Conservation (phyloP, 2,113 vertebrate species). For the Rhadina sibilatrix region DNA sequence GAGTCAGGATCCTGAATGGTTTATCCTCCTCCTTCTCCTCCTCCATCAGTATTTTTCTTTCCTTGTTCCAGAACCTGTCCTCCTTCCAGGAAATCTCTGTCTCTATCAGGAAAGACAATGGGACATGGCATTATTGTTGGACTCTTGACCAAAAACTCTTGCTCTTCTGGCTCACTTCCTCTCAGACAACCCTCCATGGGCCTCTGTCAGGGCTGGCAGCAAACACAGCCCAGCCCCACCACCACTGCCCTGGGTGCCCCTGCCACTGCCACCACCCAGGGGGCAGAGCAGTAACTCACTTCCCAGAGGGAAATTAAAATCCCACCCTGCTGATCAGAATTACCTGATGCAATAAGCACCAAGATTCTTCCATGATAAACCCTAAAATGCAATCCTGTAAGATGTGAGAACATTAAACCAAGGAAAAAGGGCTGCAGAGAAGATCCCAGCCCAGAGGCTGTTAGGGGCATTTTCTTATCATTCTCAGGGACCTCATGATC, state of each 20-base stretch:
- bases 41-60: background rate
- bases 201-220: background rate
- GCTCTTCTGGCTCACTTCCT: background rate
- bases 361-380: background rate
- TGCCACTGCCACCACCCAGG: accelerated
- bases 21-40: background rate
- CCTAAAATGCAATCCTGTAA: background rate
- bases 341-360: background rate
- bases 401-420: background rate
- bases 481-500: constrained; percentile 71
- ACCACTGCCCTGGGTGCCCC: background rate
- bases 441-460: background rate
- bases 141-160: background rate
- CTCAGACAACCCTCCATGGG: background rate
- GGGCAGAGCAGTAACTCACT: background rate
- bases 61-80: background rate
- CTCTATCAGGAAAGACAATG: background rate
- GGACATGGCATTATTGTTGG: background rate
- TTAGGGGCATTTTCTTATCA: constrained; percentile 54
- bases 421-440: background rate
- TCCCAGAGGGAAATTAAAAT: background rate
- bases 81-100: constrained; percentile 22
- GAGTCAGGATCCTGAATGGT: background rate
- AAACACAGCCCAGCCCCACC: background rate
- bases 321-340: background rate